Conservation (phyloP, 2,797 vertebrate species). For the Streptopelia turtur region DNA sequence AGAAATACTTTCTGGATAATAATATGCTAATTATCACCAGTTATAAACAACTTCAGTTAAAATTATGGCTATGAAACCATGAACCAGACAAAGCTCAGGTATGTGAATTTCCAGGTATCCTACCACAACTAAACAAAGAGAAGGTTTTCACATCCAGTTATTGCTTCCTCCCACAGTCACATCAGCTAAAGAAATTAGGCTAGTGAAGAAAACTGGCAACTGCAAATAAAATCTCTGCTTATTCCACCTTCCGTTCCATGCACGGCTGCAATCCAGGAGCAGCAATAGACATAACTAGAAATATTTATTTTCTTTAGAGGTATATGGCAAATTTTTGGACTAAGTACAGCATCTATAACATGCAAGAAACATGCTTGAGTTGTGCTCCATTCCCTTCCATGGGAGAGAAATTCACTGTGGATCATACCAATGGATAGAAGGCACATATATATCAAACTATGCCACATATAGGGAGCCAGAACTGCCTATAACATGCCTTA, state of each 20-base stretch:
- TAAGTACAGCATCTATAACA: not conserved
- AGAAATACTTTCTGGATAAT: not conserved
- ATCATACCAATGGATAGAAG: not conserved
- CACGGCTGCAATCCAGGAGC: not conserved
- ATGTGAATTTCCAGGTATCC: not conserved
- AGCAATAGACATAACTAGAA: not conserved
- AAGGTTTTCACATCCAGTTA: not conserved
- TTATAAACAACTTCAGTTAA: not conserved
- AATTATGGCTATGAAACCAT: not conserved
- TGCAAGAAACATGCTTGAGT: not conserved
- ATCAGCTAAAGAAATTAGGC: not conserved
- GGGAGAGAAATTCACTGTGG: not conserved
- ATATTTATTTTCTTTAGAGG: not conserved
- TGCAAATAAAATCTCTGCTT: not conserved
- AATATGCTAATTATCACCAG: not conserved
- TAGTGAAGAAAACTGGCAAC: not conserved
- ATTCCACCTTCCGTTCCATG: not conserved
- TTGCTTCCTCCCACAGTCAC: not conserved
- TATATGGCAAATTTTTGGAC: not conserved
- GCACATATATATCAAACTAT: rapidly evolving
- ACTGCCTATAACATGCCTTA: rapidly evolving
- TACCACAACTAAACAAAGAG: not conserved
- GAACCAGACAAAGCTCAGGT: not conserved
- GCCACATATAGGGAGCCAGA: rapidly evolving
- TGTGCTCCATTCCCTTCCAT: not conserved